Base-by-base conservation (phyloP, 2,888 invertebrate genomes). In the Helleia helle region DNA sequence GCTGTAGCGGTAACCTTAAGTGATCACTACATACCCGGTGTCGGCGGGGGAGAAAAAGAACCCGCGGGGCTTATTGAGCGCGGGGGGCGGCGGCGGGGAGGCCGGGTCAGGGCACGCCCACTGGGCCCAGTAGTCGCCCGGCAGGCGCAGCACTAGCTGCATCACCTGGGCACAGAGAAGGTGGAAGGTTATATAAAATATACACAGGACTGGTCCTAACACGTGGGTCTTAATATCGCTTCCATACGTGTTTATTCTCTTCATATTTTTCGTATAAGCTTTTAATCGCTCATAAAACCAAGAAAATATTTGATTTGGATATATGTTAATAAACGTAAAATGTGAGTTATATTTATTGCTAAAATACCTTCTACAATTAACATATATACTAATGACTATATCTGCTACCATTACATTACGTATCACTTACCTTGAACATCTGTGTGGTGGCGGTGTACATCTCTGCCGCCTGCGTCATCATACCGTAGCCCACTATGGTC, bases 401-500 rank as follows among this genome's bases (percentile, higher is more conserved):
- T 2, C 13, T 4, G 14, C 4, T 58, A 36, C 4, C 5, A n/a
- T n/a, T n/a, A n/a, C n/a, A n/a, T n/a, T n/a, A n/a, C n/a, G 2
- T 2, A 5, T 6, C 5, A 69, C 81, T 84, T 54, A 92, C 92
- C 48, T 86, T 86, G 45, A 88, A 87, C 86, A 95, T 94, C 54
- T 91, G 91, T 36, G 88, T 88, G 0, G 93, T 94, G 62, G 95
- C 94, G 0, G 87, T 88, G 48, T 93, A 88, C 77, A 95, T 90
- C 37, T 90, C 89, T 3, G 88, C 87, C 11, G 90, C 87, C 50
- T 90, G 88, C 0, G 91, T 91, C 64, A 94, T 91, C 59, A 95
- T 90, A 0, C 89, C 90, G 8, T 93, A 96, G 0, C 98, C 98
- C 13, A 99, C 92, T 38, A 99, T 87, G 1, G 97, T 97, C 1